phyloP scores from a whole-genome alignment of 35 echinoderm and acorn worm genomes.

The Heliocidaris erythrogramma region DNA sequence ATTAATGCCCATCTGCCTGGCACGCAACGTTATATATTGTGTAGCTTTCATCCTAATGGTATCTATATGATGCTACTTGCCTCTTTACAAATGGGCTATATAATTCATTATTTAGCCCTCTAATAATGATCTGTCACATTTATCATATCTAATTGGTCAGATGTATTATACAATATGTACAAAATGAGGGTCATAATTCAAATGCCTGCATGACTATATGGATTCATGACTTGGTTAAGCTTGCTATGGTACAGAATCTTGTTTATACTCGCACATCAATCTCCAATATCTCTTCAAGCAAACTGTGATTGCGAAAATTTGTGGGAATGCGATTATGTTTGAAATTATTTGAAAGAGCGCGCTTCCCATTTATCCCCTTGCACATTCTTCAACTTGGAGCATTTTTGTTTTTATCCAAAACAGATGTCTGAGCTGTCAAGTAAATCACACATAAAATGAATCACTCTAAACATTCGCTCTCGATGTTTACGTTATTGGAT shows the following conservation, averaged over 20 bases:
- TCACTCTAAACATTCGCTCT: neutral
- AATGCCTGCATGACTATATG: neutral
- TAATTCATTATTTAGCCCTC: neutral
- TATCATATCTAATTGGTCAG: slow-evolving; percentile 2
- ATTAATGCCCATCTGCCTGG: too few relatives aligned
- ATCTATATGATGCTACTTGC: neutral
- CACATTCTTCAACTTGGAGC: neutral
- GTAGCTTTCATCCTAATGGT: too few relatives aligned
- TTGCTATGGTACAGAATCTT: neutral
- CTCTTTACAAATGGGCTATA: neutral
- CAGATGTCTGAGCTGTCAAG: neutral
- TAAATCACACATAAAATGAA: slow-evolving; percentile 19
- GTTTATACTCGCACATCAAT: neutral
- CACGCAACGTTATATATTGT: too few relatives aligned
- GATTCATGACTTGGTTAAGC: neutral
- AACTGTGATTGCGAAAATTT: too few relatives aligned
- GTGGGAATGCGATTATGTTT: too few relatives aligned
- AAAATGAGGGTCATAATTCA: neutral
- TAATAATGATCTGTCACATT: neutral
- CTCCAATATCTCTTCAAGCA: neutral
- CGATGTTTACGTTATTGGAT: neutral
- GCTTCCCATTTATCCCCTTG: neutral
- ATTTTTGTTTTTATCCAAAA: neutral
- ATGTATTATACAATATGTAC: neutral
- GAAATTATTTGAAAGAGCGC: neutral